phyloP scores from a whole-genome alignment of 2,888 invertebrate genomes.

The Eledona agricola region DNA sequence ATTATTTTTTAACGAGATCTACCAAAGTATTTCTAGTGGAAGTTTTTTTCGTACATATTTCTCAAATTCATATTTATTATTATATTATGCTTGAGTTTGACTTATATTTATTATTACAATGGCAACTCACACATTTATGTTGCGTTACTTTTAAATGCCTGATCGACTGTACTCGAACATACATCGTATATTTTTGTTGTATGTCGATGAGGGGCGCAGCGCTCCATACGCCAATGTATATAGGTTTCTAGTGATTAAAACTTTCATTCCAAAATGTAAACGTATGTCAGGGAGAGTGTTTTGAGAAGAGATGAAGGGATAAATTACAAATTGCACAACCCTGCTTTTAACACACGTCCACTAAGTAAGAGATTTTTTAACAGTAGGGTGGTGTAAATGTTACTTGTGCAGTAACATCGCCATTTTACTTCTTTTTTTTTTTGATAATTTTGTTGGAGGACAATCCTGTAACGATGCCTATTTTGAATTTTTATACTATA shows the following conservation, averaged over 20 bases:
- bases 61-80: constrained; percentile 33
- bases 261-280: constrained; percentile 32
- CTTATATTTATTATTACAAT: constrained; percentile 31
- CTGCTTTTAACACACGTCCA: constrained; percentile 53
- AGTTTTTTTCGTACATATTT: constrained; percentile 38
- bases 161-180: constrained; percentile 31
- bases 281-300: constrained; percentile 31
- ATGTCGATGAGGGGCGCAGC: neutral
- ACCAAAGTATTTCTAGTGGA: constrained; percentile 57
- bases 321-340: constrained; percentile 45
- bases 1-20: constrained; percentile 47
- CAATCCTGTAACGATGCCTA: constrained; percentile 51
- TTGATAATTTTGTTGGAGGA: constrained; percentile 48
- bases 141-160: constrained; percentile 22
- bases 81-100: constrained; percentile 15
- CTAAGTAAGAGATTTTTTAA: constrained; percentile 43
- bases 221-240: constrained; percentile 24
- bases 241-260: constrained; percentile 32
- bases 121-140: constrained; percentile 29
- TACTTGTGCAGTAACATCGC: no score
- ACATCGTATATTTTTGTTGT: constrained; percentile 19
- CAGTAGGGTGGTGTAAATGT: no score
- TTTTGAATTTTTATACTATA: constrained; percentile 57
- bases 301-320: constrained; percentile 14
- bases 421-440: no score